Evolutionary conservation across 1,140 invertebrate genomes (phyloP).

Genomic region (Nilaparvata lugens): DNA sequence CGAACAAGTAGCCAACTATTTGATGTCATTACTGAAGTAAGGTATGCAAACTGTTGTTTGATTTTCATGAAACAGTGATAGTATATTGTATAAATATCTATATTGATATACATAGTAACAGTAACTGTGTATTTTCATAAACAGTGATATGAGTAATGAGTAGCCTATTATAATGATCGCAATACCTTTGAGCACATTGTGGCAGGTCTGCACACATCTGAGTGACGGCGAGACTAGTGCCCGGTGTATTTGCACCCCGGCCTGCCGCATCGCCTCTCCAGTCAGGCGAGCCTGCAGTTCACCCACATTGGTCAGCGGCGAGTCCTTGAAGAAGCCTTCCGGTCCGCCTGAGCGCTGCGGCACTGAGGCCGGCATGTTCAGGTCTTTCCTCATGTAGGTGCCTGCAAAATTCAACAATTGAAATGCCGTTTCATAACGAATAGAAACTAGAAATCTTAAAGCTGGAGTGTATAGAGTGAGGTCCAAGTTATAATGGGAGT

Average conservation of each 20-base stretch:
- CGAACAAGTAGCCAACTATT: no score
- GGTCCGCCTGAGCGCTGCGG: slow-evolving; percentile 48
- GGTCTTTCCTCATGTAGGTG: slow-evolving; percentile 65
- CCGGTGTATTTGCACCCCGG: slow-evolving; percentile 55
- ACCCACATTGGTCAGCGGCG: slow-evolving; percentile 77
- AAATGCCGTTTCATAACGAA: background rate
- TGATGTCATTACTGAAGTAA: no score
- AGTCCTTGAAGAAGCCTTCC: slow-evolving; percentile 66
- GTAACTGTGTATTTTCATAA: no score
- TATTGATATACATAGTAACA: no score
- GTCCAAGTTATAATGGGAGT: no score
- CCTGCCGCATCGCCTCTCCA: slow-evolving; percentile 64
- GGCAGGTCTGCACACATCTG: slow-evolving; percentile 83
- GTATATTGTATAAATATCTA: no score
- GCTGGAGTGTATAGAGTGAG: no score
- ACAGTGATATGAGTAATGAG: no score
- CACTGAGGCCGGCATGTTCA: slow-evolving; percentile 79
- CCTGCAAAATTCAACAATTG: slow-evolving; percentile 29
- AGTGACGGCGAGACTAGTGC: slow-evolving; percentile 80
- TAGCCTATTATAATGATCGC: background rate
- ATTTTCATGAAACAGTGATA: no score
- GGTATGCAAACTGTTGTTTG: no score
- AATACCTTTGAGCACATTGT: slow-evolving; percentile 51
- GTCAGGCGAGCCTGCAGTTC: slow-evolving; percentile 59
- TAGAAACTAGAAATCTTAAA: background rate